Base-by-base conservation (phyloP, 2,888 invertebrate genomes). In the Drosophila prostipennis region DNA sequence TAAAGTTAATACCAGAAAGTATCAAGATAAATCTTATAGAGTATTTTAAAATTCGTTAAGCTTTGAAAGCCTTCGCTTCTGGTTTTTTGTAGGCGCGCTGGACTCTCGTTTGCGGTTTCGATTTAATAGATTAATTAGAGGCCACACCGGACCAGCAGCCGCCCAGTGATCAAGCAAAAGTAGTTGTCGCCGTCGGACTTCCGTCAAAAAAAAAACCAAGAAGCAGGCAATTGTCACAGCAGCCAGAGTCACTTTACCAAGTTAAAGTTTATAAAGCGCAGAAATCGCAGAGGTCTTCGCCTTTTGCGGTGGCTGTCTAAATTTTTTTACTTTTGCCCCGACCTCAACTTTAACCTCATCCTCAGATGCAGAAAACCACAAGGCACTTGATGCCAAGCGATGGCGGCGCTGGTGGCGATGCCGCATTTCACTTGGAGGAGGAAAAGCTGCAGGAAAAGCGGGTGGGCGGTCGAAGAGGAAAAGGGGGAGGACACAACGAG, bases 121-220 rank as follows among this genome's bases (percentile, higher is more conserved):
- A 74, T 89, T 89, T 89, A 89, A 84, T 84, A 89, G 89, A 84
- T 89, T 84, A 84, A 84, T 84, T 84, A 84, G 73, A 84, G 84
- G 64, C 87, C 72, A 54, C 68, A 67, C 76, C 57, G 52, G 59
- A 65, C 76, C 77, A 63, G 70, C 45, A 48, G 86, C 83, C 87
- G 89, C 83, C 87, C 80, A 82, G 78, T 89, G 88, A 88, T 88
- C 88, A 86, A 86, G 88, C 89, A 86, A 83, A 86, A 87, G 89
- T 77, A 75, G 82, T 72, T 76, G 63, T 72, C 72, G 79, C 68
- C 67, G 42, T 37, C 52, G 67, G 74, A 89, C 84, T 84, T 84
- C 84, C 89, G 84, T 88, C 88, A 82, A 89, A 84, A 32, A 34
- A 76, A 34, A 76, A 29, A 4, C 74, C 65, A 34, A 23, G 74